Evolutionary conservation across 2,113 vertebrate species (phyloP), one percentile per base, ranked within the genome.

Genomic region (Siniperca knerii): DNA sequence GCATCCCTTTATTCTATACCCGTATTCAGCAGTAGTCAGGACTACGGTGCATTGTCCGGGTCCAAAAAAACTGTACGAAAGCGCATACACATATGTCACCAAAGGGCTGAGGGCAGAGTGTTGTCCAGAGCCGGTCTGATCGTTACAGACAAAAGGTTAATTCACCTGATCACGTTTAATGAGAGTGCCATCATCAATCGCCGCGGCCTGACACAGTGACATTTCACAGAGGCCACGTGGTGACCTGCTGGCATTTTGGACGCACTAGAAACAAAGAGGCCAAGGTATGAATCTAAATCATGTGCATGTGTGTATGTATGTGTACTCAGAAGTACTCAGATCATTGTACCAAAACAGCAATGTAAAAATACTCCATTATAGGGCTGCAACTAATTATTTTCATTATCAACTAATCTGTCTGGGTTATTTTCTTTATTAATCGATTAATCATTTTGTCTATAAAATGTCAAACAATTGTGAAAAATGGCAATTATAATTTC

Each of bases 151-250:
- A 80, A 88, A 92, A 95, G 93, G 92, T 93, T 92, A 93, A 93
- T 91, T 91, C 87, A 89, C 75, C 85, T 92, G 92, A 95, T 94
- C 90, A 87, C 81, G 75, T 92, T 92, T 90, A 90, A 94, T 89
- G 87, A 92, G 92, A 73, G 68, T 37, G 35, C 84, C 80, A 76
- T 83, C 88, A 89, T 91, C 91, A 87, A 84, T 84, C 75, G 79
- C 72, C 18, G 67, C 60, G 13, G 70, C 57, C 84, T 82, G 94
- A 94, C 92, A 82, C 76, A 4, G 60, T 91, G 94, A 78, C 93
- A 93, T 93, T 94, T 90, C 25, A 18, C 88, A 23, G 83, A 85
- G 88, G 90, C 79, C 92, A 89, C 77, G 50, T 8, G 67, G 75
- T 85, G 90, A 91, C 92, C 84, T 52, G 78, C 67, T 92, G 92